These are phyloP conservation scores for Coptodon bakossiorum DNA, from an alignment of 2,113 vertebrate species.

Conservation along the genomic window DNA sequence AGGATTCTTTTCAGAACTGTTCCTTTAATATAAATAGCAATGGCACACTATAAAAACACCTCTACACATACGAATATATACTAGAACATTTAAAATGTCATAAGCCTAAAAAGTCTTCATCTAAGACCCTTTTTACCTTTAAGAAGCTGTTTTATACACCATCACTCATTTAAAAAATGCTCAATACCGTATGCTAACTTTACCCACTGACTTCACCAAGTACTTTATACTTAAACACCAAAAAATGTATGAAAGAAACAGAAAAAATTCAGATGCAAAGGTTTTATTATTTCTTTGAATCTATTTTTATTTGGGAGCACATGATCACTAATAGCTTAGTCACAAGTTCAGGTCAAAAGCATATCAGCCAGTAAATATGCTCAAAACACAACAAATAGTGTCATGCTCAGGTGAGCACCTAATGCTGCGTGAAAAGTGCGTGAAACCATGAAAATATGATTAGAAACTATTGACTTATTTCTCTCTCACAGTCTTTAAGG, in stretches of 20 bases:
- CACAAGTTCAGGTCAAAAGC: not conserved
- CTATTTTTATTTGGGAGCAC: not conserved
- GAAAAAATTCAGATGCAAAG: not conserved
- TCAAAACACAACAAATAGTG: not conserved
- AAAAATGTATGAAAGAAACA: not conserved
- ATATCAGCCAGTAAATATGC: not conserved
- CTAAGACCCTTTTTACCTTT: not conserved
- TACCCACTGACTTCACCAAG: not conserved
- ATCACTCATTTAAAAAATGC: not conserved
- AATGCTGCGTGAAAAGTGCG: not conserved
- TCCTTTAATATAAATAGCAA: not conserved
- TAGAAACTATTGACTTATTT: not conserved
- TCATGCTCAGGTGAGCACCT: not conserved
- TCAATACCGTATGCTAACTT: not conserved
- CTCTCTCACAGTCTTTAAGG: not conserved
- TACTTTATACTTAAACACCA: not conserved
- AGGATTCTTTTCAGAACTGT: not conserved
- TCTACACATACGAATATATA: not conserved
- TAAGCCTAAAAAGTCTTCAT: not conserved
- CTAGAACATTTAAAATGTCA: not conserved
- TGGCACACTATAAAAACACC: not conserved
- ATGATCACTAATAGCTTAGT: not conserved
- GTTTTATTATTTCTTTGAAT: not conserved
- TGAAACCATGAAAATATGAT: not conserved
- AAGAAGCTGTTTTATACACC: not conserved